phyloP scores from a whole-genome alignment of 2,113 vertebrate genomes.

The Sus scrofa region T2T-Sscrofa CM000817.6:74776501-74777000 shows the following conservation, averaged over 20 bases:
- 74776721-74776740: background rate
- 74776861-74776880: background rate
- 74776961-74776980: background rate
- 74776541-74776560: background rate
- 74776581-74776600: background rate
- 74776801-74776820: background rate
- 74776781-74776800: background rate
- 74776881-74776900: background rate
- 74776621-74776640: background rate
- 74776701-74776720: background rate
- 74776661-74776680: background rate
- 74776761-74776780: background rate
- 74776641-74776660: background rate
- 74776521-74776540: background rate
- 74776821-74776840: background rate
- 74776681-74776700: rapidly evolving
- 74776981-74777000: slow-evolving; percentile 90
- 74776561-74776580: background rate
- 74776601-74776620: background rate
- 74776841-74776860: background rate
- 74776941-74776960: background rate
- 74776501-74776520: background rate
- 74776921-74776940: background rate
- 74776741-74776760: background rate
- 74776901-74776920: background rate